Conservation (phyloP, 2,113 vertebrate species). For the Actinemys pallida region DNA sequence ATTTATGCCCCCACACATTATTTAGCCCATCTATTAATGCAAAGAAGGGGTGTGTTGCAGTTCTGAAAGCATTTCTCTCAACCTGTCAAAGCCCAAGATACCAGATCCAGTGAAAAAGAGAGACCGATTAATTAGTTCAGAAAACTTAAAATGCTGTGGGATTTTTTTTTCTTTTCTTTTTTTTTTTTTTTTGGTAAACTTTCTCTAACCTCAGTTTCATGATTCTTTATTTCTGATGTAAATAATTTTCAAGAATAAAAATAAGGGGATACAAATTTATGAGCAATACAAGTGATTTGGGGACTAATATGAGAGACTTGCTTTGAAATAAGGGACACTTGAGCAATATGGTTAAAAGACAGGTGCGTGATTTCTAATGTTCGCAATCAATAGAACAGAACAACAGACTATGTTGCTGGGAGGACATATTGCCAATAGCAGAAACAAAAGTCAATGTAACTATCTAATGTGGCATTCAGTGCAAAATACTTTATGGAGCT, state of each 20-base stretch:
- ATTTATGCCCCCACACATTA: not conserved
- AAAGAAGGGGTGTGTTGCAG: not conserved
- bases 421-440: conserved; percentile 14
- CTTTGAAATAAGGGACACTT: not conserved
- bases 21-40: not conserved
- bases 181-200: not conserved
- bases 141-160: not conserved
- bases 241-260: not conserved
- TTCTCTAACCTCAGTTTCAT: not conserved
- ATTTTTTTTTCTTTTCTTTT: not conserved
- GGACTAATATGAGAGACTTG: not conserved
- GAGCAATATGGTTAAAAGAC: not conserved
- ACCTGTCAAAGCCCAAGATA: not conserved
- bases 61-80: not conserved
- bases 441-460: not conserved
- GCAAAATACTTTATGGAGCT: conserved; percentile 30
- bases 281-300: not conserved
- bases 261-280: not conserved
- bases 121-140: not conserved
- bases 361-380: not conserved
- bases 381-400: not conserved
- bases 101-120: not conserved
- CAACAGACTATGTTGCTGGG: not conserved
- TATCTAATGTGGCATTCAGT: conserved; percentile 1
- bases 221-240: not conserved